phyloP scores from a whole-genome alignment of 2,113 vertebrate species.

The Plestiodon gilberti region DNA sequence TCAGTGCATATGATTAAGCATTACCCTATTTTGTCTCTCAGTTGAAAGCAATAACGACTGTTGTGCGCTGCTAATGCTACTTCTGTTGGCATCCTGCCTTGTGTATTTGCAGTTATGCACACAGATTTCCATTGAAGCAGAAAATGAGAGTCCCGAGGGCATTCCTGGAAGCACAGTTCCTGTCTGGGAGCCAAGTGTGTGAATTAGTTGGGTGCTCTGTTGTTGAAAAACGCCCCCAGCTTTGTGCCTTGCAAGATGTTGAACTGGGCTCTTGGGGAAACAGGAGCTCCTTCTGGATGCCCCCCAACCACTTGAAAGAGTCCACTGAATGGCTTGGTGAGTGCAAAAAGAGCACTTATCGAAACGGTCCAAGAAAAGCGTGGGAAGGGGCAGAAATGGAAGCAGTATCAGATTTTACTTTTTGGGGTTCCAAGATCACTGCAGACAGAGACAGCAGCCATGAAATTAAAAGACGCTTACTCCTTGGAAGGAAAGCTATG shows the following conservation, averaged over 20 bases:
- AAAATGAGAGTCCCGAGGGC: neutral
- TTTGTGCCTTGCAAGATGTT: neutral
- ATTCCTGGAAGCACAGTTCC: conserved; percentile 1
- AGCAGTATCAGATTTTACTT: too few relatives aligned
- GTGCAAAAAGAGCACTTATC: too few relatives aligned
- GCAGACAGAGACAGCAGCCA: too few relatives aligned
- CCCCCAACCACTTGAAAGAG: too few relatives aligned
- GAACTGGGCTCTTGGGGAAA: neutral
- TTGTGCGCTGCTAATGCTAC: neutral
- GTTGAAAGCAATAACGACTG: neutral
- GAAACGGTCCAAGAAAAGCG: too few relatives aligned
- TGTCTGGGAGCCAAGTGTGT: conserved; percentile 22
- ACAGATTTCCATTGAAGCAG: conserved; percentile 10
- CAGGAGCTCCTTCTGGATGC: too few relatives aligned
- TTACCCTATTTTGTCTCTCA: neutral
- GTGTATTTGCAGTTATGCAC: neutral
- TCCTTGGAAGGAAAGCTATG: too few relatives aligned
- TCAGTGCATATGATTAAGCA: too few relatives aligned
- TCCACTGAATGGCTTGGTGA: too few relatives aligned
- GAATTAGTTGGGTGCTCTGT: conserved; percentile 21
- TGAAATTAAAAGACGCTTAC: too few relatives aligned
- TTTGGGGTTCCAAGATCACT: too few relatives aligned
- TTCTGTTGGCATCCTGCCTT: neutral
- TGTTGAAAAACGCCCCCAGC: neutral
- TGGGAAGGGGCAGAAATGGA: too few relatives aligned